These are phyloP conservation scores for Clivina fossor DNA, from an alignment of 2,888 invertebrate genomes.

Conservation along the genomic window DNA sequence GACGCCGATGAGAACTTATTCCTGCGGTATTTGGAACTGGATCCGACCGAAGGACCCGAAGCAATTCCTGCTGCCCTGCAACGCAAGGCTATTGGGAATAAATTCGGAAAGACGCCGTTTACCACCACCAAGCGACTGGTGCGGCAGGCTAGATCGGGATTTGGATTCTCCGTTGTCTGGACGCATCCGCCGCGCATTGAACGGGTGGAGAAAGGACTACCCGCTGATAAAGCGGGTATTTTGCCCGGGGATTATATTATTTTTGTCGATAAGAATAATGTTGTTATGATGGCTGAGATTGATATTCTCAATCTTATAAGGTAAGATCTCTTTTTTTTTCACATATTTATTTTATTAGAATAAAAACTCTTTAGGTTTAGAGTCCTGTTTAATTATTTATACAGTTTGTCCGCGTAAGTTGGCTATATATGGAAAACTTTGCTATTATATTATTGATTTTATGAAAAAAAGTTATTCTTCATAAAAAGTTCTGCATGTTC, in stretches of 20 bases:
- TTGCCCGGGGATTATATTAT: constrained; percentile 85
- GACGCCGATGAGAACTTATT: constrained; percentile 76
- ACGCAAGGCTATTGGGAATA: constrained; percentile 56
- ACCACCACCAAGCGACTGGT: constrained; percentile 71
- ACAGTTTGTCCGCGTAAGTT: no score
- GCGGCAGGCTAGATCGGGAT: constrained; percentile 58
- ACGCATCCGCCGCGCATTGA: constrained; percentile 85
- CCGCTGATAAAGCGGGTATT: constrained; percentile 81
- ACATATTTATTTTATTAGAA: no score
- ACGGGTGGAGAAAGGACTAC: constrained; percentile 76
- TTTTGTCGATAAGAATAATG: constrained; percentile 84
- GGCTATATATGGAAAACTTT: no score
- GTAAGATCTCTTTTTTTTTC: constrained; percentile 48
- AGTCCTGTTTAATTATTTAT: no score
- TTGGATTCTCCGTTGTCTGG: constrained; percentile 88
- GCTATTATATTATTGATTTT: no score
- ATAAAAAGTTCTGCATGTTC: no score
- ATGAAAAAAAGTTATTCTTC: no score
- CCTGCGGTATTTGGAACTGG: constrained; percentile 71
- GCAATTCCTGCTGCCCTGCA: constrained; percentile 59
- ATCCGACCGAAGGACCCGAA: constrained; percentile 70
- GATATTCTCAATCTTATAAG: constrained; percentile 62
- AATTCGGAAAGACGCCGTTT: constrained; percentile 77
- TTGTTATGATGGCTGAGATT: constrained; percentile 79
- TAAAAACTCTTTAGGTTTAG: no score